Base-by-base conservation (phyloP, 1,140 invertebrate genomes). In the Macrobrachium nipponense region DNA sequence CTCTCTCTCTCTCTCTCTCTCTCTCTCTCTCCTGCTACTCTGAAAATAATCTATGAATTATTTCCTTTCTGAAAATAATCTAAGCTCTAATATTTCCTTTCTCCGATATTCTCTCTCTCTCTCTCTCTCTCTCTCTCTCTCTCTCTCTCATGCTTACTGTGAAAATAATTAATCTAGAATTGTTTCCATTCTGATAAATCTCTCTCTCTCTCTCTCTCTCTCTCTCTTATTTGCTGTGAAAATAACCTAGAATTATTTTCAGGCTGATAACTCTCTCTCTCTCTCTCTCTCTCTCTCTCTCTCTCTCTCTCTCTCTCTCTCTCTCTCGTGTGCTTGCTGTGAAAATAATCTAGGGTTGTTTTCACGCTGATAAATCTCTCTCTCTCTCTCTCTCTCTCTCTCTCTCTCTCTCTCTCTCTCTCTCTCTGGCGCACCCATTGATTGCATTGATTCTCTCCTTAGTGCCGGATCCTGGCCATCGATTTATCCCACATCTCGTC, bases 1-100 rank as follows among this genome's bases (percentile, higher is more conserved):
- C 62, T 66, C 62, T 66, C 62, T 66, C 62, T 66, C 62, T 66
- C 62, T 66, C 62, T 66, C 62, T 66, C 62, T 66, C 62, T 66
- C 62, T 66, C 62, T 66, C 62, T 66, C 62, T 66, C 62, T 66
- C 62, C 18, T 66, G 5, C 62, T 66, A 5, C 20, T 23, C 20
- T n/a, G n/a, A n/a, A n/a, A n/a, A n/a, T n/a, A n/a, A n/a, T n/a
- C n/a, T n/a, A n/a, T n/a, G n/a, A n/a, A n/a, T n/a, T n/a, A n/a
- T 23, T 14, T 23, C 20, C 62, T 66, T 66, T 66, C 14, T 66
- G 4, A 6, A 14, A 7, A 66, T 14, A 6, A 14, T 66, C 14
- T 66, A 18, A n/a, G n/a, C n/a, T n/a, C n/a, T 14, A 18, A n/a
- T 66, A 7, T 5, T 66, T 5, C 20, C 20, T 14, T 14, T 14